Base-by-base conservation (phyloP, 2,888 invertebrate species). In the Melikaiella ostensackeni region DNA sequence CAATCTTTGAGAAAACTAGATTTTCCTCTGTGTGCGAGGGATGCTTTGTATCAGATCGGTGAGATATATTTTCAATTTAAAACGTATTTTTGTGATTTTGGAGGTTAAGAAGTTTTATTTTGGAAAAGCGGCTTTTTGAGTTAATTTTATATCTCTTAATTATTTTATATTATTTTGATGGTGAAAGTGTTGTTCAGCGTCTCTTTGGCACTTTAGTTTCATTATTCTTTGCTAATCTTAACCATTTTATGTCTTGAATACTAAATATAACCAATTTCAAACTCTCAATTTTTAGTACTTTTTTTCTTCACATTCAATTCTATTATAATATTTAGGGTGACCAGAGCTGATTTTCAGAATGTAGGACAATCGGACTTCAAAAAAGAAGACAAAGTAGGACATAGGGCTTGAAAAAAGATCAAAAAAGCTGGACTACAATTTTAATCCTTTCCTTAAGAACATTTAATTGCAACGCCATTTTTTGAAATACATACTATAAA, bases 41-140 rank as follows among this genome's bases (percentile, higher is more conserved):
- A 97, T 91, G 96, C 97, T 33, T 92, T 97, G 13, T 92, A 92
- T 75, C 94, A 94, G 92, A 95, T 97, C 87, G 96, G 97, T 96
- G 92, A 88, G 84, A 82, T 30, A n/a, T 3, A 27, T 21, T 16
- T 57, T 35, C 35, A n/a, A 63, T 74, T 30, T 63, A 62, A 21
- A 55, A 30, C 27, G 21, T 16, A 21, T 21, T 75, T 62, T 27
- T 61, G 24, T 24, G 13, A 38, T 59, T 61, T 38, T 61, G 21
- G 30, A 61, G 42, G 59, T 75, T 46, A 75, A n/a, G 27, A 7
- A 42, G 6, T 19, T 27, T 61, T 75, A n/a, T 27, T 50, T 16
- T 30, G 27, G 19, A 62, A 19, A 62, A 30, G 27, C 30, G 21
- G 27, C 33, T 74, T 16, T 73, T 77, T 13, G 6, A 30, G 21